These are phyloP conservation scores for Microchirus variegatus DNA, from an alignment of 2,797 vertebrate genomes.

Conservation along the genomic window DNA sequence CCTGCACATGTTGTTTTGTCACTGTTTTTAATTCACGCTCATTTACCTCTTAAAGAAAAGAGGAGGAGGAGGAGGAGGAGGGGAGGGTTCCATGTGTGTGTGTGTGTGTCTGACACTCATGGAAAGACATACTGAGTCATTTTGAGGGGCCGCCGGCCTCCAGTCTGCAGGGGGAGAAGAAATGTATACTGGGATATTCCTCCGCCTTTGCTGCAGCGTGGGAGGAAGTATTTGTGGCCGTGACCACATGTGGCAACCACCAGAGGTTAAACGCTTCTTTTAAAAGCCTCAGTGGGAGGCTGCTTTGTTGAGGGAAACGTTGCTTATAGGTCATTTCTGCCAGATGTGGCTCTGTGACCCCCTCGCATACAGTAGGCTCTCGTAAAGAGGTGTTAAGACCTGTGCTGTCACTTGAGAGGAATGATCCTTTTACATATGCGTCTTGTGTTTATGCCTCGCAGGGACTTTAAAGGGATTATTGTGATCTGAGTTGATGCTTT, in stretches of 20 bases:
- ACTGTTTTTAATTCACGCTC: constrained; percentile 14
- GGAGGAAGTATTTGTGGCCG: constrained; percentile 15
- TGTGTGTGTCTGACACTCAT: not conserved
- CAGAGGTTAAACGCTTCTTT: constrained; percentile 17
- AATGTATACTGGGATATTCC: constrained; percentile 15
- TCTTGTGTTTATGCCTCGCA: too few species aligned
- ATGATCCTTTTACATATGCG: too few species aligned
- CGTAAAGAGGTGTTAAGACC: not conserved
- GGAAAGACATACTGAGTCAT: constrained; percentile 10
- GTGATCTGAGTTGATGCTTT: too few species aligned
- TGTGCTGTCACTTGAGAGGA: too few species aligned
- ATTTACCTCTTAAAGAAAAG: constrained; percentile 17
- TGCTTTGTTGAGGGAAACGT: constrained; percentile 3
- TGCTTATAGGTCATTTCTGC: constrained; percentile 27
- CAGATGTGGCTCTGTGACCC: constrained; percentile 27
- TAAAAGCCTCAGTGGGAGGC: constrained; percentile 20
- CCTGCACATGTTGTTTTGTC: constrained; percentile 17
- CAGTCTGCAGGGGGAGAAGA: constrained; percentile 4
- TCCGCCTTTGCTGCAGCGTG: not conserved
- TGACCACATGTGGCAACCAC: constrained; percentile 34
- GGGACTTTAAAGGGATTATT: too few species aligned
- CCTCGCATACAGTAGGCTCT: not conserved
- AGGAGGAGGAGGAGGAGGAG: not conserved
- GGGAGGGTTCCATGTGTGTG: too few species aligned
- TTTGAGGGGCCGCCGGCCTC: not conserved